These are phyloP conservation scores for Poecile atricapillus DNA, from an alignment of 2,113 vertebrate species.

Conservation along the genomic window DNA sequence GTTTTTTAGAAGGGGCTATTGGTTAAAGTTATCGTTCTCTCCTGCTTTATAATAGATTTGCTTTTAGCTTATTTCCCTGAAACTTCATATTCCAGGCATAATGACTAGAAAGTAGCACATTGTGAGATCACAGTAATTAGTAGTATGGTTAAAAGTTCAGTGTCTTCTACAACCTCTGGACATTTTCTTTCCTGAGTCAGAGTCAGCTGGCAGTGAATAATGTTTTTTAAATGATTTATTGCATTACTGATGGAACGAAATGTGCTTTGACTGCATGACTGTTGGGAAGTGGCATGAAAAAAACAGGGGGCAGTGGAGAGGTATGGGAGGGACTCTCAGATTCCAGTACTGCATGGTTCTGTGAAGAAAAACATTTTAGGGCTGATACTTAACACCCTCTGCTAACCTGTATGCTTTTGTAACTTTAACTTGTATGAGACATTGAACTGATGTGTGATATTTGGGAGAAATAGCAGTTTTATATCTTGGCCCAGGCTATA, in stretches of 20 bases:
- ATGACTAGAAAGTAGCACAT: background rate
- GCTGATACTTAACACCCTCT: fast-evolving
- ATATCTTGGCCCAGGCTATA: background rate
- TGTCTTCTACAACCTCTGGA: background rate
- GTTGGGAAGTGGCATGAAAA: background rate
- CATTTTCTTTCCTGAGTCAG: background rate
- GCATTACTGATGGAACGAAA: background rate
- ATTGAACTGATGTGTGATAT: background rate
- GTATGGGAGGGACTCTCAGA: background rate
- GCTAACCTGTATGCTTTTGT: background rate
- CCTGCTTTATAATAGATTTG: background rate
- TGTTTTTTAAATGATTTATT: slow-evolving; percentile 15
- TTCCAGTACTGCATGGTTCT: background rate
- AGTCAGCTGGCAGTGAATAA: background rate
- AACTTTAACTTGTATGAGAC: background rate
- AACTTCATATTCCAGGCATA: background rate
- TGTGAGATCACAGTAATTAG: background rate
- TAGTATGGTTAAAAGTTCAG: background rate
- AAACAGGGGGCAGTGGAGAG: background rate
- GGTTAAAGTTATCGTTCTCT: background rate
- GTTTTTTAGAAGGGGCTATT: background rate
- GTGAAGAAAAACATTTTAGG: background rate
- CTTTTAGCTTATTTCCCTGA: background rate
- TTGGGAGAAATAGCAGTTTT: background rate
- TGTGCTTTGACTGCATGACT: background rate